Conservation (phyloP, 2,113 vertebrate species). For the Peromyscus polionotus region DNA sequence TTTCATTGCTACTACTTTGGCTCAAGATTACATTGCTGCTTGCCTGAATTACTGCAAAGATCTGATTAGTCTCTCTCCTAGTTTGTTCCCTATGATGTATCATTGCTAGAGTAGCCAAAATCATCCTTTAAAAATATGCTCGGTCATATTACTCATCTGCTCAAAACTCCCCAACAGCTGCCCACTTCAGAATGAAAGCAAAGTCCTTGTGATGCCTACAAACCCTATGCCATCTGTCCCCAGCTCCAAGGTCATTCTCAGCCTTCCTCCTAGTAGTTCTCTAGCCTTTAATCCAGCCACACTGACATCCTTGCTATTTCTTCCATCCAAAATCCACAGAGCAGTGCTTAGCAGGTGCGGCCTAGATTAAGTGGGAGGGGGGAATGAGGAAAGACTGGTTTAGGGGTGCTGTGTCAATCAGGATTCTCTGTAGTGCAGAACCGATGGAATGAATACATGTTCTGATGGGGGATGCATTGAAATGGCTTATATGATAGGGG, state of each 20-base stretch:
- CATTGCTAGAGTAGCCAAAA: not conserved
- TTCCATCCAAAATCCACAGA: not conserved
- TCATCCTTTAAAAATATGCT: constrained; percentile 23
- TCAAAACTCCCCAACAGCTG: not conserved
- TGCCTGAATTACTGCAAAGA: not conserved
- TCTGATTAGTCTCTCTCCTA: not conserved
- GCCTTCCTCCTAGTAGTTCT: not conserved
- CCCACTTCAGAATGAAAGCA: not conserved
- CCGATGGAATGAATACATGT: not conserved
- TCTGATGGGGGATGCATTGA: not conserved
- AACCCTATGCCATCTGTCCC: not conserved
- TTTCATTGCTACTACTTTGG: not conserved
- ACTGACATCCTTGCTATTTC: not conserved
- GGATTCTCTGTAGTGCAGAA: not conserved
- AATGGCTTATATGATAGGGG: not conserved
- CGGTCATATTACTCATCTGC: not conserved
- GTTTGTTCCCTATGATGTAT: not conserved
- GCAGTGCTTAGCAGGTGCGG: no score
- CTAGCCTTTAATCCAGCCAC: not conserved
- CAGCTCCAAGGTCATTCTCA: not conserved
- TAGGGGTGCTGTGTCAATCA: not conserved
- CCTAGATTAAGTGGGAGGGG: not conserved
- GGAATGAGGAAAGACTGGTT: not conserved
- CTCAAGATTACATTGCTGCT: not conserved
- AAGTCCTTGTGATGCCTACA: not conserved